These are phyloP conservation scores for Nyctalus aviator DNA, from an alignment of 2,797 vertebrate genomes.

Conservation along the genomic window DNA sequence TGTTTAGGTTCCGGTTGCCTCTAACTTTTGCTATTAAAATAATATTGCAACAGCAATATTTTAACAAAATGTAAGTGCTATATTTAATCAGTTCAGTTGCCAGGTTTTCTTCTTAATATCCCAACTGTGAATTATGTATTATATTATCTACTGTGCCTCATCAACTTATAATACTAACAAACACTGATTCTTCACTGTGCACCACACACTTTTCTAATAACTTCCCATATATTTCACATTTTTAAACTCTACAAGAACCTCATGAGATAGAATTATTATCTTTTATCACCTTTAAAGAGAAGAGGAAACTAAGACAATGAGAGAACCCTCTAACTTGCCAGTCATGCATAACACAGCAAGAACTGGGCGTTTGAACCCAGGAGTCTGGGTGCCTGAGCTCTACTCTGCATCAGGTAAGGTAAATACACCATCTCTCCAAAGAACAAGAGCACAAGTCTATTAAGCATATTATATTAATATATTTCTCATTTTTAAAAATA, in stretches of 20 bases:
- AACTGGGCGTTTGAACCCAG: not conserved
- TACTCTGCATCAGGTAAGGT: not conserved
- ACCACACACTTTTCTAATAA: not conserved
- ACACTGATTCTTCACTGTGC: not conserved
- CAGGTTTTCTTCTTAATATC: constrained; percentile 20
- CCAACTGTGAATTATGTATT: not conserved
- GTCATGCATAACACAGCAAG: not conserved
- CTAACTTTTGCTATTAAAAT: constrained; percentile 23
- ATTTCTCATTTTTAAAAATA: not conserved
- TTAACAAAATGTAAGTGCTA: constrained; percentile 3
- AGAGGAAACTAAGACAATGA: not conserved
- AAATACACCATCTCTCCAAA: not conserved
- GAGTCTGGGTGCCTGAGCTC: not conserved
- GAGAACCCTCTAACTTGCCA: not conserved
- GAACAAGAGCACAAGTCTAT: not conserved
- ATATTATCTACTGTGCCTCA: not conserved
- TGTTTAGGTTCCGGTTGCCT: not conserved
- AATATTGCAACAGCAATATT: not conserved
- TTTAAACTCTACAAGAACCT: constrained; percentile 11
- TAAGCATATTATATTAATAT: not conserved
- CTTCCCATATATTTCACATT: not conserved
- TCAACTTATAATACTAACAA: not conserved
- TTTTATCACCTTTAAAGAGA: constrained; percentile 6
- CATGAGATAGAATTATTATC: not conserved
- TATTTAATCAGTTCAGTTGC: not conserved